Base-by-base conservation (phyloP, 2,113 vertebrate genomes). In the Fukomys damarensis region DNA sequence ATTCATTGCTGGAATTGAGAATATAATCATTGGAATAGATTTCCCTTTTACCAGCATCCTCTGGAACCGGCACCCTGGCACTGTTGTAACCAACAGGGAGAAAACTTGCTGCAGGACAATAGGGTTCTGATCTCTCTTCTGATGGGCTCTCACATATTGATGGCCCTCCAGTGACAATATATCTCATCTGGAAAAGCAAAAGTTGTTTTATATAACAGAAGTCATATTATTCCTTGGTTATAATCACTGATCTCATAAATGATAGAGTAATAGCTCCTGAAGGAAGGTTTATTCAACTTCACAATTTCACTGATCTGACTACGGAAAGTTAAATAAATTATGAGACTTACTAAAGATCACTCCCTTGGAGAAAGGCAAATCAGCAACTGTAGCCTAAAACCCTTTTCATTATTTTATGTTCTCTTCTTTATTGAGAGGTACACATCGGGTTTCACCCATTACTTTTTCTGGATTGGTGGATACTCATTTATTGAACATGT, bases 401-500 rank as follows among this genome's bases (percentile, higher is more conserved):
- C 5, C n/a, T 14, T 1, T 46, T 11, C 17, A 38, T 1, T 14
- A 17, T 52, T 22, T 38, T 11, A 19, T 5, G 3, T 7, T 35
- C 3, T 66, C 49, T 22, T 89, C 58, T 28, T 94, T 86, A 10
- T 19, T 70, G 35, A 79, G 28, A 56, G 3, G 4, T 41, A 41
- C 0, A 30, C 26, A 28, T 26, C 56, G n/a, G 58, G 7, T 26
- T 32, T 58, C 6, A 32, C 0, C 10, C n/a, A 2, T 28, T 58
- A 17, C 3, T 65, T 65, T 77, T 7, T 52, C 32, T 68, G 28
- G 10, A 38, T 35, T 77, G 12, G 32, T 28, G 46, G 87, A 11
- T 6, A 46, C 13, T 88, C 49, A n/a, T 41, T 83, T 38, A 74
- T 5, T n/a, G 43, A 94, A 19, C 7, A 5, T 61, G 22, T 22